phyloP scores from a whole-genome alignment of 2,797 vertebrate genomes.

The Alectoris magna region DNA sequence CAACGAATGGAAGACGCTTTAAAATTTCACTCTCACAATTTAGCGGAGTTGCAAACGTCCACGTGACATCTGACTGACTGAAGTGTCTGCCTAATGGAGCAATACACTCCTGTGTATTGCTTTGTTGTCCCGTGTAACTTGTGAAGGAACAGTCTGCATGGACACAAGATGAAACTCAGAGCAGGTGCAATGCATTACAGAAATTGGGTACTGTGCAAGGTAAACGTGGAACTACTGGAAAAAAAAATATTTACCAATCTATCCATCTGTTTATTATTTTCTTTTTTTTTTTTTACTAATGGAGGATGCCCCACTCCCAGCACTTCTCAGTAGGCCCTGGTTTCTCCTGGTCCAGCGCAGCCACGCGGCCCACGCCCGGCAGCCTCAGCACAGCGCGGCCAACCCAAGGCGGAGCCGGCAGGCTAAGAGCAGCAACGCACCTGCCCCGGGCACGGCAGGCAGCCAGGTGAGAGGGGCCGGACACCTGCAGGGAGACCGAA shows the following conservation, averaged over 20 bases:
- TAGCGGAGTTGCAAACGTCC: background rate
- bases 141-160: accelerated
- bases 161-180: accelerated
- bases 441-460: too few relatives aligned
- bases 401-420: background rate
- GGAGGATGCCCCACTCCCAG: background rate
- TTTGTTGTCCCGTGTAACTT: too few relatives aligned
- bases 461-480: too few relatives aligned
- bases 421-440: too few relatives aligned
- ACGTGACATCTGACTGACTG: background rate
- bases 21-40: background rate
- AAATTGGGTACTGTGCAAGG: accelerated
- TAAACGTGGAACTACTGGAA: accelerated
- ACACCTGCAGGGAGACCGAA: too few relatives aligned
- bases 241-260: too few relatives aligned
- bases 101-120: too few relatives aligned
- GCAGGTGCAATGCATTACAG: accelerated
- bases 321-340: accelerated
- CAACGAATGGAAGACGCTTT: background rate
- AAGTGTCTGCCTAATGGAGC: too few relatives aligned
- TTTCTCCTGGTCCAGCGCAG: background rate
- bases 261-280: too few relatives aligned
- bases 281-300: accelerated
- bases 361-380: too few relatives aligned
- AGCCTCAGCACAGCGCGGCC: accelerated